Percentiles rank a stretch among this genome's conserved stretches.
Evolutionary conservation across 2,797 vertebrate genomes (phyloP).

Genomic region (Bradypodion pumilum): DNA sequence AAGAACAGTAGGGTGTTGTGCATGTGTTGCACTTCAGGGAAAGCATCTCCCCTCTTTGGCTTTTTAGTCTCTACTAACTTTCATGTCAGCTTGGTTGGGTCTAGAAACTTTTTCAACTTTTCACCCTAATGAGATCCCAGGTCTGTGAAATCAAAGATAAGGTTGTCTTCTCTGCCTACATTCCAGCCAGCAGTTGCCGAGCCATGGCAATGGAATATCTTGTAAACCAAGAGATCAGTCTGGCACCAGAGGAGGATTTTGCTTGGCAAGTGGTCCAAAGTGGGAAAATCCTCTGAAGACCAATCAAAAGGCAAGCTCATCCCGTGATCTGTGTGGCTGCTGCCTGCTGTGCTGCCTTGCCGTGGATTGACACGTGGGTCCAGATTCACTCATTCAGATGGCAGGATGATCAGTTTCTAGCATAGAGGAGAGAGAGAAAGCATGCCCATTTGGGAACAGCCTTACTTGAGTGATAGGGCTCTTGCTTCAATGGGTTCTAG

Average conservation of each 20-base stretch:
- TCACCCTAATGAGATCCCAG: conserved; percentile 24
- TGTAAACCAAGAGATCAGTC: not conserved
- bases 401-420: not conserved
- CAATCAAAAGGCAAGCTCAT: not conserved
- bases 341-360: not conserved
- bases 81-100: not conserved
- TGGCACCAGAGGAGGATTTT: not conserved
- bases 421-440: not conserved
- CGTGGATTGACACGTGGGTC: not conserved
- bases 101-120: conserved; percentile 38
- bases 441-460: conserved; percentile 32
- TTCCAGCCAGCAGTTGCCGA: not conserved
- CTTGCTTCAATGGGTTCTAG: not conserved
- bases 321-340: not conserved
- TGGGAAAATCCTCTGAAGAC: not conserved
- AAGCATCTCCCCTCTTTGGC: conserved; percentile 27
- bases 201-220: not conserved
- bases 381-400: not conserved
- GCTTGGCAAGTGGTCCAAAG: not conserved
- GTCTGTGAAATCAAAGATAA: not conserved
- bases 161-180: not conserved
- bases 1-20: fast-evolving
- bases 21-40: conserved; percentile 5
- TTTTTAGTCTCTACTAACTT: conserved; percentile 23
- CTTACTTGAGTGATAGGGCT: conserved; percentile 28